Evolutionary conservation across 2,797 vertebrate genomes (phyloP), one percentile per base, ranked within the genome.

Genomic region (Gallinago nigripennis): DNA sequence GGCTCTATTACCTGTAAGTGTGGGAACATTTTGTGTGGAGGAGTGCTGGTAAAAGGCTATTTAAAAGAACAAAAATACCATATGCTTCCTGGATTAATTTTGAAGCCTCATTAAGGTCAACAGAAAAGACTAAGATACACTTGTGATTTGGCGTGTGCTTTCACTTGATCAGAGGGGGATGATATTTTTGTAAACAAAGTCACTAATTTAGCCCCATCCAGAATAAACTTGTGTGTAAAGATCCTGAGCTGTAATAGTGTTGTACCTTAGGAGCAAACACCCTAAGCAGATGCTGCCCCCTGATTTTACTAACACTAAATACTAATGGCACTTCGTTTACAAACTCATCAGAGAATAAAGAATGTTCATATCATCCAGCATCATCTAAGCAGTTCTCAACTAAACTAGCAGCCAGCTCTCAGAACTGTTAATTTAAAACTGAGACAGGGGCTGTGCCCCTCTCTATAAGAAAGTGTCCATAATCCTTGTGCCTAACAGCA

Each of bases 41-140:
- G 96, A 97, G 93, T 97, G 92, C 92, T 95, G 88, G 89, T 96
- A 97, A 97, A 97, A 97, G 92, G 92, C 96, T 90, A 96, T 95
- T 96, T 97, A 96, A 96, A 97, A 97, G 96, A 97, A 98, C 94
- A 97, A 97, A 97, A 98, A 96, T 97, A 98, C 95, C 95, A 97
- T 98, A 97, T 95, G 95, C 92, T 98, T 97, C 94, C 82, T 92
- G 91, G 95, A 97, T 98, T 98, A 97, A 96, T 96, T 97, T 86
- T 97, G 97, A 97, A 98, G 83, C 91, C 86, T 97, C 94, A 94
- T 97, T 98, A 98, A 97, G 97, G 97, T 97, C 97, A 97, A 92
- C 90, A 94, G 86, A 93, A 97, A 97, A 97, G 87, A 95, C 91
- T 96, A 78, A 96, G 96, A 96, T 92, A 95, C 91, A 90, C 94